phyloP scores from a whole-genome alignment of 1,140 invertebrate species.

The Drosophila ercepeae region DNA sequence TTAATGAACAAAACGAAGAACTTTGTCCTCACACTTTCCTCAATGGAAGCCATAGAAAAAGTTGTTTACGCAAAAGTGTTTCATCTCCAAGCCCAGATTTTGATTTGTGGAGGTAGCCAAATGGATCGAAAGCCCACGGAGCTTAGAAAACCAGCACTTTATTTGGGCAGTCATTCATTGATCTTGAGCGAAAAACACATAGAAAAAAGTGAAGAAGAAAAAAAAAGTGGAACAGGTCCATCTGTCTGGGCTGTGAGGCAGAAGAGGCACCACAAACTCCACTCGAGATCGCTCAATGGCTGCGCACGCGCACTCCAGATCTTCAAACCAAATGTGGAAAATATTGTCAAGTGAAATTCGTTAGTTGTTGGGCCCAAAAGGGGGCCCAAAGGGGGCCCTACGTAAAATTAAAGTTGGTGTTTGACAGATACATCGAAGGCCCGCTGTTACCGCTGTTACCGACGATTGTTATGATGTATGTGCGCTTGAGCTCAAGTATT shows the following conservation, averaged over 20 bases:
- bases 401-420: conserved; percentile 33
- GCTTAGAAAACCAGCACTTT: conserved; percentile 7
- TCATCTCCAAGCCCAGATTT: not conserved
- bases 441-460: conserved; percentile 9
- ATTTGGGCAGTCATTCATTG: conserved; percentile 47
- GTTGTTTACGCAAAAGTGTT: conserved; percentile 8
- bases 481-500: conserved; percentile 71
- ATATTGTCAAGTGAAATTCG: conserved; percentile 81
- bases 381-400: conserved; percentile 7
- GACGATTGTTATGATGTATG: conserved; percentile 39
- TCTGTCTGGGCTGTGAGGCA: conserved; percentile 3
- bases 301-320: conserved; percentile 72
- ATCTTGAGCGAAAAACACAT: conserved; percentile 10
- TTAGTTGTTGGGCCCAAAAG: conserved; percentile 22
- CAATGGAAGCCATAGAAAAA: conserved; percentile 43
- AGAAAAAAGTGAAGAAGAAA: not conserved
- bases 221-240: conserved; percentile 65
- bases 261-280: conserved; percentile 63
- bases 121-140: conserved; percentile 24
- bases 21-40: conserved; percentile 37
- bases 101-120: conserved; percentile 20
- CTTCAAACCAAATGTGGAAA: conserved; percentile 47
- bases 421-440: conserved; percentile 77
- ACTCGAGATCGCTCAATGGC: conserved; percentile 70
- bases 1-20: conserved; percentile 42